These are phyloP conservation scores for Heliothis virescens DNA, from an alignment of 1,140 invertebrate genomes.

Conservation along the genomic window DNA sequence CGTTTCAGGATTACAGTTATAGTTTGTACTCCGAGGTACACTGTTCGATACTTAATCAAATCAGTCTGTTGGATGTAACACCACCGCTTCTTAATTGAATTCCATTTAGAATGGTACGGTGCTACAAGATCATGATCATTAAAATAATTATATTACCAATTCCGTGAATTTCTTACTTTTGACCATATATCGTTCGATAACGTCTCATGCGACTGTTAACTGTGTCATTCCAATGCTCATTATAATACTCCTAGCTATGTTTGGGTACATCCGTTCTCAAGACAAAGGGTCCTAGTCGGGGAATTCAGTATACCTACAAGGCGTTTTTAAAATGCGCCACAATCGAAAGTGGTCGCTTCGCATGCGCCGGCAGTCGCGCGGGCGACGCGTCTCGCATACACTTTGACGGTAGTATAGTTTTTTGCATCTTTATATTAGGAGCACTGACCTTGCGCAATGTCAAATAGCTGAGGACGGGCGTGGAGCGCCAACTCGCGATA, in stretches of 20 bases:
- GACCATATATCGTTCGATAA: background rate
- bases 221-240: slow-evolving; percentile 33
- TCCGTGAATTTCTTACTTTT: background rate
- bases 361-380: slow-evolving; percentile 65
- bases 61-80: background rate
- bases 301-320: slow-evolving; percentile 49
- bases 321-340: slow-evolving; percentile 73
- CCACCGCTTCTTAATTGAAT: background rate
- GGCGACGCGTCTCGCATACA: slow-evolving; percentile 72
- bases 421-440: slow-evolving; percentile 85
- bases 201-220: background rate
- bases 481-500: slow-evolving; percentile 56
- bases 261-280: slow-evolving; percentile 49
- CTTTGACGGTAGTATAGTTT: slow-evolving; percentile 61
- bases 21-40: background rate
- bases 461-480: slow-evolving; percentile 81
- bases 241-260: slow-evolving; percentile 46
- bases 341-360: slow-evolving; percentile 81
- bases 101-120: background rate
- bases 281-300: slow-evolving; percentile 57
- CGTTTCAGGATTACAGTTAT: background rate
- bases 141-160: slow-evolving; percentile 17
- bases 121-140: slow-evolving; percentile 5
- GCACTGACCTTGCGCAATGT: slow-evolving; percentile 85
- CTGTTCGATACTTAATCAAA: background rate